Base-by-base conservation (phyloP, 1,140 invertebrate genomes). In the Gonioctena quinquepunctata region DNA sequence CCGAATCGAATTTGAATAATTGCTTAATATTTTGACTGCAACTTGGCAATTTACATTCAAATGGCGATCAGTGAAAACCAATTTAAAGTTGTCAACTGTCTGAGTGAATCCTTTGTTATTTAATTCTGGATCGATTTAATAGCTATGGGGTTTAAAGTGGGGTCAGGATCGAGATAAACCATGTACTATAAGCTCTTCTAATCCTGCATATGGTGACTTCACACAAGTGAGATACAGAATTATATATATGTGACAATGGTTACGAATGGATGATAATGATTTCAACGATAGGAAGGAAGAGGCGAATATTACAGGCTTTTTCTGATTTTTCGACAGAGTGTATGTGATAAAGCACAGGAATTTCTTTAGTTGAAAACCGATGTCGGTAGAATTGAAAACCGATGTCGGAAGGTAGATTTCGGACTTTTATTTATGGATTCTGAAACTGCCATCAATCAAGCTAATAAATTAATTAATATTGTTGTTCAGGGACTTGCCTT, bases 81-180 rank as follows among this genome's bases (percentile, higher is more conserved):
- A 82, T 82, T 82, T 82, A 81, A 81, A 82, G 75, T 82, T 82
- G 80, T 82, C 80, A 82, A 79, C 76, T 79, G 80, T 82, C 77
- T 80, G 77, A 79, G 73, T 77, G 80, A 68, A 74, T 78, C 79
- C 79, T 79, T 82, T 82, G 80, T 82, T 79, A 79, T 79, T 78
- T 81, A 80, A 82, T 81, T 82, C 80, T 72, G 72, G 75, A 79
- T 80, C 79, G 69, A 72, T 81, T 79, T 79, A 78, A 80, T 82
- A 77, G 78, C 64, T 68, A 68, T 48, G 66, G 72, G 66, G 21
- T 50, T 62, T 28, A 49, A 57, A 52, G 66, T 49, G 67, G 64
- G 70, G 52, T 27, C 33, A 21, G 23, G n/a, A 19, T 13, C 42
- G 42, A 63, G 62, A 13, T 61, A 60, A 66, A 72, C 65, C 70